A percentile compares a stretch with the other conserved stretches of the same genome.
Evolutionary conservation across 2,797 vertebrate species (phyloP).

Genomic region (Trachops cirrhosus): DNA sequence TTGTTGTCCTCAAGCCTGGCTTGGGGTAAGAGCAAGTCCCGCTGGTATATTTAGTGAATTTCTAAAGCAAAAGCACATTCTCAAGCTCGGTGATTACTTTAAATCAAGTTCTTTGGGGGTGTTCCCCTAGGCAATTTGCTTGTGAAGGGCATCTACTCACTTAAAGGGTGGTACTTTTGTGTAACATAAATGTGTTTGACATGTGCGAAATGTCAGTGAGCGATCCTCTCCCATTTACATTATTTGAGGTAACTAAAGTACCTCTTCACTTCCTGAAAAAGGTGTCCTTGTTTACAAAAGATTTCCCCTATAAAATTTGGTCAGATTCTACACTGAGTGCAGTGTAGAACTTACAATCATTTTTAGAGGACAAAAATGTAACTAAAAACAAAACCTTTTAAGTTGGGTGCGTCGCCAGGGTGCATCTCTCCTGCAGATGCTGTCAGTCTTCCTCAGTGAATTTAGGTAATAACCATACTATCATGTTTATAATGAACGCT

Average conservation of each 20-base stretch:
- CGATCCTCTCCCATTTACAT: slow-evolving; percentile 36
- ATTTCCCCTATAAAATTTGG: neutral
- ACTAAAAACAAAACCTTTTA: neutral
- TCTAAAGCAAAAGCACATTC: neutral
- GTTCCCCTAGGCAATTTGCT: slow-evolving; percentile 42
- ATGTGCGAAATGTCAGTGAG: slow-evolving; percentile 57
- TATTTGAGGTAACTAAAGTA: neutral
- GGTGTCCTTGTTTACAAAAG: neutral
- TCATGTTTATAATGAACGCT: neutral
- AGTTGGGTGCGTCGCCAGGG: neutral
- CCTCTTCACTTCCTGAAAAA: neutral
- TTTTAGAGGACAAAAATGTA: neutral
- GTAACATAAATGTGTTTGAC: slow-evolving; percentile 50
- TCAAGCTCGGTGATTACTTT: neutral
- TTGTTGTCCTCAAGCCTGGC: slow-evolving; percentile 62
- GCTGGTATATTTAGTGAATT: neutral
- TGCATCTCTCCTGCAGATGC: neutral
- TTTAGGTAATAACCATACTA: neutral
- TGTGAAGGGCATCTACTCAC: slow-evolving; percentile 56
- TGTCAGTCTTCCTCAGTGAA: neutral
- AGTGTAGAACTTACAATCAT: neutral
- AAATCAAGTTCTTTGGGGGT: slow-evolving; percentile 28
- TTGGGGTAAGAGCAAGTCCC: slow-evolving; percentile 38
- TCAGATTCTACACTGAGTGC: neutral
- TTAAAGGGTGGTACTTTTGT: slow-evolving; percentile 30